A percentile compares a stretch with the other conserved stretches of the same genome.
phyloP scores from a whole-genome alignment of 2,113 vertebrate genomes.

The Leucosticte australis region DNA sequence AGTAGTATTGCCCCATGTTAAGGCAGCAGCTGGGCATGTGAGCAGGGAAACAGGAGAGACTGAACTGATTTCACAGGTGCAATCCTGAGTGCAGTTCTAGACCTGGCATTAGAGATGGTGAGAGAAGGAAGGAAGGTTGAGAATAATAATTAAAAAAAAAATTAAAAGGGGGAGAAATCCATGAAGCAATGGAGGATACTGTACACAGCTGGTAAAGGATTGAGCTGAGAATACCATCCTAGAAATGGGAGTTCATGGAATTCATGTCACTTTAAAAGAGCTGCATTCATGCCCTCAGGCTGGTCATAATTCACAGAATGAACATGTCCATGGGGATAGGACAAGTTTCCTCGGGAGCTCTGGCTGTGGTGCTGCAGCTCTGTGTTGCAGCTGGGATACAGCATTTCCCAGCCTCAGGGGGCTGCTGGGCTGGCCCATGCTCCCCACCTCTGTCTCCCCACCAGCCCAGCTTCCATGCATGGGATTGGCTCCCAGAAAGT shows the following conservation, averaged over 20 bases:
- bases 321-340: accelerated
- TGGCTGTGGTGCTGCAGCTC: background rate
- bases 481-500: background rate
- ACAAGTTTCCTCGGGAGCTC: background rate
- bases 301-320: background rate
- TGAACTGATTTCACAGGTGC: background rate
- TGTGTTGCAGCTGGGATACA: accelerated
- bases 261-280: background rate
- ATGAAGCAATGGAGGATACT: background rate
- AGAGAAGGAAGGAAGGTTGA: background rate
- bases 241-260: background rate
- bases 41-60: background rate
- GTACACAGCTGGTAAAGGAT: background rate
- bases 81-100: background rate
- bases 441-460: background rate
- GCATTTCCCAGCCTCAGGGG: accelerated
- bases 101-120: background rate
- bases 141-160: background rate
- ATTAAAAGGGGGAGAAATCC: background rate
- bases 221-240: background rate
- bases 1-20: background rate
- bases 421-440: accelerated
- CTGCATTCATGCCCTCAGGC: background rate
- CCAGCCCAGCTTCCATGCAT: accelerated
- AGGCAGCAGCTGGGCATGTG: background rate